Evolutionary conservation across 2,113 vertebrate species (phyloP), one percentile per base, ranked within the genome.

Genomic region (Orientallactaga bullata): DNA sequence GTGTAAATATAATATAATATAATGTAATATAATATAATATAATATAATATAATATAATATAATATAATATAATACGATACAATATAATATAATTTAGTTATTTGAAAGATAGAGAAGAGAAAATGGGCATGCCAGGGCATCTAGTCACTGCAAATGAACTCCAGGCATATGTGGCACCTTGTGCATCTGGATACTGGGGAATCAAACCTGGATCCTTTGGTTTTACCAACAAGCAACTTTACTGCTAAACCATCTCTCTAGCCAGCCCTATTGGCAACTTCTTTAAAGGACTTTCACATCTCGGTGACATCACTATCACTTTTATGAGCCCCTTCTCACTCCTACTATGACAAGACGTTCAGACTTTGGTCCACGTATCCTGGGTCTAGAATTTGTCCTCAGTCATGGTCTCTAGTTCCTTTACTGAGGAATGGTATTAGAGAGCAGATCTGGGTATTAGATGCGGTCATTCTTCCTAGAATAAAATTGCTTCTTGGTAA

Each of bases 1-100:
- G n/a, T 96, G 72, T 69, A 94, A 95, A 89, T 84, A 71, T 51
- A 80, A 63, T 68, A 58, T 0, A 5, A 92, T 4, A 0, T n/a
- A n/a, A n/a, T n/a, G n/a, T n/a, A n/a, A n/a, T n/a, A n/a, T n/a
- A 95, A 89, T 84, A 71, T 51, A 80, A 63, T 68, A 58, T 0
- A 5, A 92, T 4, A 0, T n/a, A 95, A 89, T 84, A 71, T 51
- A 80, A 63, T 68, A 58, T 0, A 5, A 92, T 4, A 0, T n/a
- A 95, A 89, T 84, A 71, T 51, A 80, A 63, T 68, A 58, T 0
- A 5, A 92, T 4, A 0, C n/a, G n/a, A n/a, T n/a, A n/a, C n/a
- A 95, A 89, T 84, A 71, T 51, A 80, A 63, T 68, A 58, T 0
- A 5, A 92, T 47, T 47, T 47, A 47, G 42, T 47, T 47, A 47